Evolutionary conservation across 2,113 vertebrate species (phyloP), one percentile per base, ranked within the genome.

Genomic region (Callospermophilus lateralis): DNA sequence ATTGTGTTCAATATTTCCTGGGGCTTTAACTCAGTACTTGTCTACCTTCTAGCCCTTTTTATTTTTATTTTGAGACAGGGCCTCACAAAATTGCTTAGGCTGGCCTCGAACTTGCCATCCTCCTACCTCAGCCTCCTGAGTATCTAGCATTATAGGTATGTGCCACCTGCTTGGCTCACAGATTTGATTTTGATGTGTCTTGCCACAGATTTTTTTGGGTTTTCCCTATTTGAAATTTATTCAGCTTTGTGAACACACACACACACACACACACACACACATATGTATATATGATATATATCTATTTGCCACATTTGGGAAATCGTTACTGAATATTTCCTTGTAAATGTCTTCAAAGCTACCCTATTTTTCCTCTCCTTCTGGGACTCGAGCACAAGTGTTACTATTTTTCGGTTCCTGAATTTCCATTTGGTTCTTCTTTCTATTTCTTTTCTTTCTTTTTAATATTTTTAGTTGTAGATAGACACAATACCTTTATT

Each of bases 101-200:
- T 63, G 61, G 61, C 22, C 61, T 63, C 61, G 28, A 28, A 63
- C 61, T 63, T 28, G 24, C 24, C 61, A 26, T 63, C 61, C 61
- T 63, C 61, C 61, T 63, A 26, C 9, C 61, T 63, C 61, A 28
- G 61, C 61, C 24, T 63, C 61, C 61, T 28, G 61, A 63, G 61
- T 63, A 63, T 6, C 61, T 26, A 24, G 24, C 61, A 63, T 22
- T 63, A 63, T 8, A 28, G 61, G 61, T 63, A 19, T 28, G 61
- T 24, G 24, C 24, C 61, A 63, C 61, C 61, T 26, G 61, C 24
- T 8, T 63, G 61, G 58, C 37, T 93, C 16, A 65, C 28, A 97
- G 92, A 61, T 83, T 85, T 94, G 65, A 73, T 87, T 87, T 90
- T 87, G 61, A 53, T 81, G 58, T 77, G 37, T 90, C 39, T 94